Evolutionary conservation across 2,888 invertebrate species (phyloP).

Genomic region (Noctua janthina): DNA sequence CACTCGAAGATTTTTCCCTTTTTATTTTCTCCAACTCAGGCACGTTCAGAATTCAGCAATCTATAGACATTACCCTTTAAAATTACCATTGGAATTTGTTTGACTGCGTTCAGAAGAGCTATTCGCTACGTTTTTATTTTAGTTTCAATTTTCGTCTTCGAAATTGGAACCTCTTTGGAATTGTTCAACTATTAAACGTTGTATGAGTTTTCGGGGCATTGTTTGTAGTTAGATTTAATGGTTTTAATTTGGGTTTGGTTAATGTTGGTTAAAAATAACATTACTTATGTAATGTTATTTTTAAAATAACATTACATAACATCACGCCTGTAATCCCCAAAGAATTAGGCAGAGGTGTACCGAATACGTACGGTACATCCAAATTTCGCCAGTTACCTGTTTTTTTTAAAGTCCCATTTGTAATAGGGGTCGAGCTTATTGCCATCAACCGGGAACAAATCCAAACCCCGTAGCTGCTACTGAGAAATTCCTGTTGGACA

Average conservation of each 20-base stretch:
- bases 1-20: constrained; percentile 58
- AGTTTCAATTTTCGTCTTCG: constrained; percentile 56
- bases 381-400: not conserved
- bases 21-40: constrained; percentile 39
- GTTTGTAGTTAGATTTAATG: not conserved
- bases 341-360: not conserved
- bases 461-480: too few relatives aligned
- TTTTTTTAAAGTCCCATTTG: too few relatives aligned
- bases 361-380: not conserved
- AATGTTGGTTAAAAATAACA: too few relatives aligned
- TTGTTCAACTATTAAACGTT: constrained; percentile 20
- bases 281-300: too few relatives aligned
- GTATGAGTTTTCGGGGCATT: constrained; percentile 3
- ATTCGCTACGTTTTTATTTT: constrained; percentile 51
- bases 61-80: constrained; percentile 66
- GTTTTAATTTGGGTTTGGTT: too few relatives aligned
- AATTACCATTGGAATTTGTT: constrained; percentile 68
- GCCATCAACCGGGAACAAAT: too few relatives aligned
- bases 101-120: constrained; percentile 54
- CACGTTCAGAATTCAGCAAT: constrained; percentile 61
- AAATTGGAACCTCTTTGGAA: constrained; percentile 26
- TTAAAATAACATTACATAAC: too few relatives aligned
- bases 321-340: too few relatives aligned
- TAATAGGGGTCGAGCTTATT: too few relatives aligned
- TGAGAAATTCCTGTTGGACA: too few relatives aligned